phyloP scores from a whole-genome alignment of 2,888 invertebrate species.

The Biston stratarius region DNA sequence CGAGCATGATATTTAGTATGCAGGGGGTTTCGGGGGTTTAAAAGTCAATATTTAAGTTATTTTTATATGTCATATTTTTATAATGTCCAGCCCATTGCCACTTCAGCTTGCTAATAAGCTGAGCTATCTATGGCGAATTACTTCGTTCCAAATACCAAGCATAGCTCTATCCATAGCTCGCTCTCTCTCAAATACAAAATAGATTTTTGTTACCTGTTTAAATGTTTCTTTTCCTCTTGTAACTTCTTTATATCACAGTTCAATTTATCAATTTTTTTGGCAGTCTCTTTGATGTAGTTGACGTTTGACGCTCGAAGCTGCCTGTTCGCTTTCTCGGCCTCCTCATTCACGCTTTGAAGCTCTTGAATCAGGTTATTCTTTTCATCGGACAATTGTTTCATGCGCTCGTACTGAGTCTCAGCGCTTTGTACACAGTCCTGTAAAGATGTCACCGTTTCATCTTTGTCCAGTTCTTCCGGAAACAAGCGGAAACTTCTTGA shows the following conservation, averaged over 20 bases:
- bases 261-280: neutral
- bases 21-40: too few relatives aligned
- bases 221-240: neutral
- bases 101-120: too few relatives aligned
- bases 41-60: too few relatives aligned
- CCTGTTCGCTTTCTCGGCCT: neutral
- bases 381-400: neutral
- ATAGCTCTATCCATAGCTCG: too few relatives aligned
- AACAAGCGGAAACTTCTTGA: constrained; percentile 2
- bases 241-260: neutral
- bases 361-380: neutral
- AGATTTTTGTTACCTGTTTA: neutral
- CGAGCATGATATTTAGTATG: too few relatives aligned
- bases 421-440: neutral
- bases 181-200: too few relatives aligned
- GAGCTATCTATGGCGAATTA: too few relatives aligned
- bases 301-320: neutral
- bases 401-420: neutral
- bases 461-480: neutral
- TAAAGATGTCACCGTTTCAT: neutral
- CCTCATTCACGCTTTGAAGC: neutral
- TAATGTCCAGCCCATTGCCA: too few relatives aligned
- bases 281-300: too few relatives aligned
- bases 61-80: too few relatives aligned
- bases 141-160: too few relatives aligned